These are phyloP conservation scores for Eupithecia pulchellata DNA, from an alignment of 2,888 invertebrate species.

Conservation along the genomic window DNA sequence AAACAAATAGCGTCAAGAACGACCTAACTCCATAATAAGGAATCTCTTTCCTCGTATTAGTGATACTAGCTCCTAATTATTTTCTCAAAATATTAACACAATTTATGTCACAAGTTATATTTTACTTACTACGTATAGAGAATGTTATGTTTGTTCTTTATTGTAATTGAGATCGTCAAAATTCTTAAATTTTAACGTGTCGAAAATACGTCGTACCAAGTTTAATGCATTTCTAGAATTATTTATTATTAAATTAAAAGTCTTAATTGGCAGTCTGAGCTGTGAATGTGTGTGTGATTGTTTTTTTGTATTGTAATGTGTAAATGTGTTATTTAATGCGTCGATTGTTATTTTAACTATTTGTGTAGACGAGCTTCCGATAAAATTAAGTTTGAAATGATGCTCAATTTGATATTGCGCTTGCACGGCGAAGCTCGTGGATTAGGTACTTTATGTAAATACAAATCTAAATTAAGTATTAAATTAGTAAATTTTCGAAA, in stretches of 20 bases:
- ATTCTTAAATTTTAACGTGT: conserved; percentile 68
- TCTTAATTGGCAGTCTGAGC: conserved; percentile 77
- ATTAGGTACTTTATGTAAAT: conserved; percentile 74
- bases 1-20: conserved; percentile 55
- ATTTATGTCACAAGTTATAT: conserved; percentile 82
- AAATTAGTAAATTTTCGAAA: conserved; percentile 74
- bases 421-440: conserved; percentile 79
- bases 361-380: conserved; percentile 69
- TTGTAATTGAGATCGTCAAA: conserved; percentile 77
- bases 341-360: conserved; percentile 73
- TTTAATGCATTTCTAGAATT: conserved; percentile 83
- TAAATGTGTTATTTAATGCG: conserved; percentile 82
- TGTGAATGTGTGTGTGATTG: conserved; percentile 78
- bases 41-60: conserved; percentile 83
- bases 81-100: conserved; percentile 79
- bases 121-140: conserved; percentile 72
- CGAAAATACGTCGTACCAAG: conserved; percentile 80
- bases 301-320: conserved; percentile 71
- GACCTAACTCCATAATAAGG: conserved; percentile 71
- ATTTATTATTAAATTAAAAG: conserved; percentile 82
- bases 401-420: conserved; percentile 82
- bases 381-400: conserved; percentile 66
- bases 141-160: conserved; percentile 82
- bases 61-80: conserved; percentile 85
- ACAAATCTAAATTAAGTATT: conserved; percentile 77